These are phyloP conservation scores for Orthonevra nobilis DNA, from an alignment of 2,888 invertebrate species.

Conservation along the genomic window DNA sequence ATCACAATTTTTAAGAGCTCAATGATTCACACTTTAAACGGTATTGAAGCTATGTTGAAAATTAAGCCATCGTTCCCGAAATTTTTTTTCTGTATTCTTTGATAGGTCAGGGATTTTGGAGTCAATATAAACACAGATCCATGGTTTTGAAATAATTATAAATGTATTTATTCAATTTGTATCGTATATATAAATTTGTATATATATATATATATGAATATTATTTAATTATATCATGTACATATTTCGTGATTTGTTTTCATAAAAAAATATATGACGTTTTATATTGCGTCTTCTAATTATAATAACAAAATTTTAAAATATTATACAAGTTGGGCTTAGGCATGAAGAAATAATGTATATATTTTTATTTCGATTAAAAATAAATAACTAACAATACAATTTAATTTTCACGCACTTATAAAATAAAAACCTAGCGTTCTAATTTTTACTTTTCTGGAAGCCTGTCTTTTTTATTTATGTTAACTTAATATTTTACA, in stretches of 20 bases:
- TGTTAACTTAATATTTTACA: constrained; percentile 56
- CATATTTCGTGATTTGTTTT: too few relatives aligned
- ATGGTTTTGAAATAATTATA: too few relatives aligned
- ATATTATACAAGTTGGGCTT: constrained; percentile 49
- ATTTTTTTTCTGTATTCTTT: too few relatives aligned
- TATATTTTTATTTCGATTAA: constrained; percentile 18
- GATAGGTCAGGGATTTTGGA: too few relatives aligned
- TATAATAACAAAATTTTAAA: too few relatives aligned
- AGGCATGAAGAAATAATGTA: constrained; percentile 23
- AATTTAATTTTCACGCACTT: constrained; percentile 19
- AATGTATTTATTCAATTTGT: constrained; percentile 30
- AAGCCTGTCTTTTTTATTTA: constrained; percentile 45
- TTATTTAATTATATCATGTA: too few relatives aligned
- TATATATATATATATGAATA: constrained; percentile 24
- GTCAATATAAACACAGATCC: too few relatives aligned
- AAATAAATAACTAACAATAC: constrained; percentile 46
- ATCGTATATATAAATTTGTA: background rate
- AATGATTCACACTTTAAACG: too few relatives aligned
- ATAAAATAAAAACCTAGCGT: too few relatives aligned
- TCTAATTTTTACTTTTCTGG: constrained; percentile 14
- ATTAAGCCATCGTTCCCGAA: too few relatives aligned
- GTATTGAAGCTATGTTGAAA: too few relatives aligned
- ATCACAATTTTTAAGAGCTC: too few relatives aligned
- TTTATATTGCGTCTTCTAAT: constrained; percentile 29
- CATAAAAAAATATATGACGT: constrained; percentile 37